Evolutionary conservation across 1,140 invertebrate genomes (phyloP), one percentile per base, ranked within the genome.

Genomic region (Elymnias hypermnestra): DNA sequence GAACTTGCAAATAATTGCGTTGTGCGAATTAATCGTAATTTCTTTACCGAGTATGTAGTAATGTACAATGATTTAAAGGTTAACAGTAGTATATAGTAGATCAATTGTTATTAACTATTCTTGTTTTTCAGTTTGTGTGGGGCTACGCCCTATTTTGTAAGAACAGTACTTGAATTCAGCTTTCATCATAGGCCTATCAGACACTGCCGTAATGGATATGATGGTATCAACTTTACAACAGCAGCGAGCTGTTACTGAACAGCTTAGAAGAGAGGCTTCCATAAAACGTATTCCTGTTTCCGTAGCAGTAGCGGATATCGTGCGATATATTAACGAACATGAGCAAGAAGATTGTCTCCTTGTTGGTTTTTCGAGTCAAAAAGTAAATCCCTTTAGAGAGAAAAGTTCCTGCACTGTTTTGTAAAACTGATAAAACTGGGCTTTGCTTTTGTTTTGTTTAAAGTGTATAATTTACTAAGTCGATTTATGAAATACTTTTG

Each of bases 361-460:
- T 43, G 93, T 97, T 65, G 97, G 97, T 2, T 98, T 99, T 85
- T 94, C 95, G 42, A 96, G 94, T 50, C 97, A 98, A 77, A 97
- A 97, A 82, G 95, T 97, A 5, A 99, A 99, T 88, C 97, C 97
- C 18, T 99, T 98, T 90, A 92, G 97, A 66, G 97, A 99, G 86
- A 98, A 98, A 86, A 97, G 94, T 62, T 94, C 94, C 29, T 98
- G 97, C 87, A 90, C 89, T 44, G 88, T 97, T 66, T 89, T 97
- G 55, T 97, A 93, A 91, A 63, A 50, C 42, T 26, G 33, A 18
- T 17, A n/a, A n/a, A n/a, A n/a, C n/a, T n/a, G n/a, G n/a, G n/a
- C n/a, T n/a, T n/a, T n/a, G n/a, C n/a, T n/a, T n/a, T n/a, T n/a
- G n/a, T 2, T 22, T 6, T 22, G 21, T 22, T 6, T 31, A 14